Evolutionary conservation across 2,113 vertebrate species (phyloP).

Genomic region (Apodemus sylvaticus): DNA sequence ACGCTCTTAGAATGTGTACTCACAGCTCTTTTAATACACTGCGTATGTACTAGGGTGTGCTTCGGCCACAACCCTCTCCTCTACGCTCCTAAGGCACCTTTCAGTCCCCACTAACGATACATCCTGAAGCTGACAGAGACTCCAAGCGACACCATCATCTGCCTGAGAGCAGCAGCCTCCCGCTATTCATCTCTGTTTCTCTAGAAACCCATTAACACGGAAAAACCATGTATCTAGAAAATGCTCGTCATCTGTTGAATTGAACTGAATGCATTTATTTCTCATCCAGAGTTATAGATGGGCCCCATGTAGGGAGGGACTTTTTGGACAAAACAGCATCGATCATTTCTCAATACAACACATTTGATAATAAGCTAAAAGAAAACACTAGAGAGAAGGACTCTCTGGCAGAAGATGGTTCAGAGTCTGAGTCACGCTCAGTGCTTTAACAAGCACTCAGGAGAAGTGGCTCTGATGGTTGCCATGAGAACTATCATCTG

Average conservation of each 20-base stretch:
- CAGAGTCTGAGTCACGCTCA: not conserved
- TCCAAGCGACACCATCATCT: not conserved
- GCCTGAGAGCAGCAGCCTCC: not conserved
- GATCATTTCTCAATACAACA: not conserved
- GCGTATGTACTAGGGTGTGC: not conserved
- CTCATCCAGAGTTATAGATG: not conserved
- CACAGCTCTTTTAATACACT: not conserved
- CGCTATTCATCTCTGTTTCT: not conserved
- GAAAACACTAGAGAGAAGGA: not conserved
- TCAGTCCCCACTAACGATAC: not conserved
- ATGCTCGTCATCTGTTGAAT: not conserved
- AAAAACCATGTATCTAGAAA: not conserved
- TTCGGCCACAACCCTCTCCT: not conserved
- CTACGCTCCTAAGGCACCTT: not conserved
- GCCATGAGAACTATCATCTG: slow-evolving; percentile 38
- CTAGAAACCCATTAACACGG: not conserved
- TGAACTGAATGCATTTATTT: not conserved
- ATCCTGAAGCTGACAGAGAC: not conserved
- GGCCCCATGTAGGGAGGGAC: not conserved
- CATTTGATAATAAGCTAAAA: not conserved
- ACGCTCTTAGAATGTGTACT: not conserved
- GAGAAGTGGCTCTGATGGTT: slow-evolving; percentile 44
- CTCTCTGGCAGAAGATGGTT: not conserved
- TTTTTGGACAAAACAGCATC: not conserved
- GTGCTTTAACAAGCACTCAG: not conserved